Conservation (phyloP, 2,888 invertebrate genomes). For the Ariolimax columbianus region DNA sequence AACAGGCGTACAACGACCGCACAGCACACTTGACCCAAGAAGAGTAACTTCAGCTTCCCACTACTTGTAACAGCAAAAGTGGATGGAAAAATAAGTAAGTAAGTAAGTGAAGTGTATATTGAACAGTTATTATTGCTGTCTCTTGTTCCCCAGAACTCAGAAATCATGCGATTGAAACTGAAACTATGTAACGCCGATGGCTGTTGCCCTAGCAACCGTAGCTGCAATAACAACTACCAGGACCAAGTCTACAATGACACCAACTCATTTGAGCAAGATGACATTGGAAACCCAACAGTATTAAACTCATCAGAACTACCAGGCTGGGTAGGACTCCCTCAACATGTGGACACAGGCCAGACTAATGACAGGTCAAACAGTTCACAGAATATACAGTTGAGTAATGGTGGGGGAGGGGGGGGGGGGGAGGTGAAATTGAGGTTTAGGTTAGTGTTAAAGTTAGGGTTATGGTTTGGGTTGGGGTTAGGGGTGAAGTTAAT, state of each 20-base stretch:
- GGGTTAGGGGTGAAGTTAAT: no score
- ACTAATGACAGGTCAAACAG: neutral
- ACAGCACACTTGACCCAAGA: no score
- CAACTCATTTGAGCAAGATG: constrained; percentile 12
- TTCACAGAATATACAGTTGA: constrained; percentile 19
- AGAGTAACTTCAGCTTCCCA: no score
- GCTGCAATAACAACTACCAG: constrained; percentile 28
- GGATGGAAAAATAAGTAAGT: no score
- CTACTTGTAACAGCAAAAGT: no score
- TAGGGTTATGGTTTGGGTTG: no score
- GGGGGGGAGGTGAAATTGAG: no score
- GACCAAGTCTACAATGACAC: neutral
- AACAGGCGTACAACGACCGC: no score
- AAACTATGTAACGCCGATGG: constrained; percentile 40
- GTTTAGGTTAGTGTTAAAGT: no score
- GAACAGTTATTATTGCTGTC: neutral
- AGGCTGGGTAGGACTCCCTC: neutral
- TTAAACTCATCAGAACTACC: neutral
- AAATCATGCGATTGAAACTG: constrained; percentile 49
- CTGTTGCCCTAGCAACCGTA: constrained; percentile 18
- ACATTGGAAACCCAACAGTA: constrained; percentile 14
- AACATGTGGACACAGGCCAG: constrained; percentile 11
- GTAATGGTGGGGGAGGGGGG: neutral
- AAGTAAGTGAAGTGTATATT: no score
- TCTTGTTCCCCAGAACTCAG: constrained; percentile 37